Evolutionary conservation across 2,888 invertebrate genomes (phyloP), one percentile per base, ranked within the genome.

Genomic region (Coenonympha glycerion): DNA sequence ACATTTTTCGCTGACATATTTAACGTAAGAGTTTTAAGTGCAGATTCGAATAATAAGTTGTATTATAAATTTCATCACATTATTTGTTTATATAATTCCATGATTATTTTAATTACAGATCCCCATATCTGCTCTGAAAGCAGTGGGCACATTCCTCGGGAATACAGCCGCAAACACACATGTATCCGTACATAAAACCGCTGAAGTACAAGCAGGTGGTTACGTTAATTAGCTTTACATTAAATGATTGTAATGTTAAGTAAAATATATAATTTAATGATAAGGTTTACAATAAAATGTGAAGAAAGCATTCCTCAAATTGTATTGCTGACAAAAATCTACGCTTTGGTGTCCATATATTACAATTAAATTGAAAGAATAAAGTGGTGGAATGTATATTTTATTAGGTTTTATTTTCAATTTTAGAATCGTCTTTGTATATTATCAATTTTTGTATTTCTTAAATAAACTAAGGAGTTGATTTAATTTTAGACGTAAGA

Each of bases 1-100:
- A 75, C 79, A n/a, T 82, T 91, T 49, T 89, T 90, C 61, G 84
- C 88, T 34, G 90, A 91, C 62, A 89, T 91, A 52, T 91, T 91
- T 58, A 91, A 91, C 67, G 91, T 91, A 69, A 87, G 89, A 83
- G 31, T 1, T 39, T 36, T 9, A 18, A n/a, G n/a, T n/a, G n/a
- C n/a, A n/a, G n/a, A n/a, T n/a, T n/a, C n/a, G n/a, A n/a, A n/a
- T n/a, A n/a, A n/a, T n/a, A n/a, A n/a, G n/a, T n/a, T n/a, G n/a
- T n/a, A n/a, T n/a, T 33, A 6, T 9, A 13, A 8, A 16, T 1
- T 33, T 16, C 9, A 16, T 26, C 9, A 36, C 16, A 26, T 21
- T 16, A 16, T 49, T 47, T 26, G 62, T 83, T n/a, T n/a, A n/a
- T n/a, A n/a, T n/a, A n/a, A n/a, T n/a, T n/a, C n/a, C n/a, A n/a